Evolutionary conservation across 2,113 vertebrate genomes (phyloP).

Genomic region (Uropsilus gracilis): DNA sequence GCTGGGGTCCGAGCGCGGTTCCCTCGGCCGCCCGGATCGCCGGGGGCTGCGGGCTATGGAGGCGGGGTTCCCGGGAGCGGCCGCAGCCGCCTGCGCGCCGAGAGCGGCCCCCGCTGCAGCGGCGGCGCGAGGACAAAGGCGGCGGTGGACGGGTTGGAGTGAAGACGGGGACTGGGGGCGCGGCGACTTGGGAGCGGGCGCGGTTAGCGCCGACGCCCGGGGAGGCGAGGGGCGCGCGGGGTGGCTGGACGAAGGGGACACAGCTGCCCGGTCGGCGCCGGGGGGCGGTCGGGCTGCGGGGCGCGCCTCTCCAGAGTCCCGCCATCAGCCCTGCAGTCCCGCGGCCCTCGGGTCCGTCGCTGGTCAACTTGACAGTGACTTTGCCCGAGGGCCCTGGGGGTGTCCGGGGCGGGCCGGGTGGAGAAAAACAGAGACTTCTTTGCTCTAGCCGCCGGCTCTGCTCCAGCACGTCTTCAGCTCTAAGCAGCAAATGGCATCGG

Average conservation of each 20-base stretch:
- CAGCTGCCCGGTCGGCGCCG: neutral
- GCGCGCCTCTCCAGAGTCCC: neutral
- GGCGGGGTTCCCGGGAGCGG: too few relatives aligned
- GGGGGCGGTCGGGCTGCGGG: neutral
- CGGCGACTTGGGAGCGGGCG: neutral
- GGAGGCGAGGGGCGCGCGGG: neutral
- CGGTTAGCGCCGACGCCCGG: neutral
- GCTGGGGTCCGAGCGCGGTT: slow-evolving; percentile 20
- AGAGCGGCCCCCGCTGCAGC: slow-evolving; percentile 19
- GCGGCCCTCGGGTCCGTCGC: neutral
- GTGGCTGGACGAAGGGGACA: neutral
- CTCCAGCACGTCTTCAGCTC: neutral
- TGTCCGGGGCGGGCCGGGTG: neutral
- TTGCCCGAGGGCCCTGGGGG: accelerated
- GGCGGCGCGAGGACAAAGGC: neutral
- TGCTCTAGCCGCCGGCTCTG: neutral
- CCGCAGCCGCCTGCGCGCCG: too few relatives aligned
- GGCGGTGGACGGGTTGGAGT: neutral
- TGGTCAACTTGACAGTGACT: neutral
- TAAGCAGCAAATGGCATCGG: neutral
- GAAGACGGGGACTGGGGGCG: neutral
- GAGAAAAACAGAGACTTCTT: neutral
- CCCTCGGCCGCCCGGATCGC: neutral
- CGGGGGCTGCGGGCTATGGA: too few relatives aligned
- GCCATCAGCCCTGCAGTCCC: neutral